Evolutionary conservation across 92 coral and sea anemone species (phyloP), one percentile per base, ranked within the genome.

Genomic region (Diadumene lineata): DNA sequence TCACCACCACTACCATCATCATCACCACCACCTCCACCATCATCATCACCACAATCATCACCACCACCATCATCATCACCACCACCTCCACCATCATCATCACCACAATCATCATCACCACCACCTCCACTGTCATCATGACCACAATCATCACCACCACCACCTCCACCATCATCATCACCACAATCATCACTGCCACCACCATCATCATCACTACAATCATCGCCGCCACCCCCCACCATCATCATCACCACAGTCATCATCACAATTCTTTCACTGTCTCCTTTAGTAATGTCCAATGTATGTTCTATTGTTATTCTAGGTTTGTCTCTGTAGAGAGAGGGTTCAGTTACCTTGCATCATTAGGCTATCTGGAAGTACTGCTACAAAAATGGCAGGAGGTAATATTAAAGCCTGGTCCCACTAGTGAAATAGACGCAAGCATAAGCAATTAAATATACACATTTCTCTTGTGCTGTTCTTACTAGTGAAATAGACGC

Each of bases 271-370:
- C 28, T 18, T 46, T 58, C 25, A 16, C 43, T 13, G 48, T 38
- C 13, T n/a, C n/a, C n/a, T n/a, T n/a, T n/a, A 30, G 48, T 29
- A 27, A 9, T 48, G 4, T 22, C 34, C 60, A n/a, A 3, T 68
- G 11, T 78, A 28, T 23, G 34, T 57, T 60, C n/a, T n/a, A 9
- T 9, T n/a, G n/a, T n/a, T n/a, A n/a, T n/a, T n/a, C n/a, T n/a
- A 94, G 98, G 73, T 94, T 94, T 81, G 86, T 94, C 43, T 88
- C 98, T 19, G 98, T 94, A 19, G 98, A 94, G 67, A 87, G 84
- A 32, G 98, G 98, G 23, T 89, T 91, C 57, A 86, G 81, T 27
- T 94, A 84, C 68, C 78, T 94, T 31, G 56, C 84, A 15, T 80
- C 79, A 6, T 79, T 93, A 3, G 88, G 96, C 16, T 96, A 92